These are phyloP conservation scores for Bilobella aurantiaca DNA, from an alignment of 1,140 invertebrate genomes.

Conservation along the genomic window DNA sequence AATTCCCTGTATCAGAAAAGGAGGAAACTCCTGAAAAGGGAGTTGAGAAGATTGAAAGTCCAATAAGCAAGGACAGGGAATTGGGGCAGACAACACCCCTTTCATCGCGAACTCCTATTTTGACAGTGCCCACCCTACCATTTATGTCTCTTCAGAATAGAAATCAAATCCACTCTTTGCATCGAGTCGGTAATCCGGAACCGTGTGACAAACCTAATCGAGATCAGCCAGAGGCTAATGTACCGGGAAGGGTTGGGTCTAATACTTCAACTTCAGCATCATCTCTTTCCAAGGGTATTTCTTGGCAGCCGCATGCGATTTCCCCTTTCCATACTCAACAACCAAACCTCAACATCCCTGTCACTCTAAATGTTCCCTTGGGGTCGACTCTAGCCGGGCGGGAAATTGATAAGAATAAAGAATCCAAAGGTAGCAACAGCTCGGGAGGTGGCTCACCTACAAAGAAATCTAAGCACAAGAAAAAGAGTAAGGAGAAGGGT, in stretches of 20 bases:
- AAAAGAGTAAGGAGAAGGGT: slow-evolving; percentile 41
- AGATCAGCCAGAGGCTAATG: neutral
- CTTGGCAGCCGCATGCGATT: slow-evolving; percentile 34
- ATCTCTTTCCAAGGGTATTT: slow-evolving; percentile 22
- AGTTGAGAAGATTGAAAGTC: slow-evolving; percentile 1
- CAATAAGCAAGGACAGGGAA: neutral
- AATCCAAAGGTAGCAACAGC: neutral
- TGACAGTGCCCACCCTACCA: slow-evolving; percentile 30
- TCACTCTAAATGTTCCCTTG: slow-evolving; percentile 28
- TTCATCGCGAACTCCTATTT: slow-evolving; percentile 20
- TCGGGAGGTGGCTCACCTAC: neutral
- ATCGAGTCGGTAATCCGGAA: neutral
- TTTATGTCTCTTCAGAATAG: slow-evolving; percentile 26
- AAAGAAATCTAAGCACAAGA: slow-evolving; percentile 42
- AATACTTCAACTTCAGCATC: slow-evolving; percentile 15
- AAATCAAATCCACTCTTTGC: slow-evolving; percentile 11
- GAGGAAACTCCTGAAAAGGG: slow-evolving; percentile 3
- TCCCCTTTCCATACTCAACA: slow-evolving; percentile 16
- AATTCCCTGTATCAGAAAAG: no score
- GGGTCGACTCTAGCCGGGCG: neutral
- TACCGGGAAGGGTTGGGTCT: neutral
- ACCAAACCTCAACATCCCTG: slow-evolving; percentile 19
- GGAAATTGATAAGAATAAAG: neutral
- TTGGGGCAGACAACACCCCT: neutral
- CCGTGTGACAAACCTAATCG: neutral